Evolutionary conservation across 2,113 vertebrate genomes (phyloP).

Genomic region (Boleophthalmus pectinirostris): DNA sequence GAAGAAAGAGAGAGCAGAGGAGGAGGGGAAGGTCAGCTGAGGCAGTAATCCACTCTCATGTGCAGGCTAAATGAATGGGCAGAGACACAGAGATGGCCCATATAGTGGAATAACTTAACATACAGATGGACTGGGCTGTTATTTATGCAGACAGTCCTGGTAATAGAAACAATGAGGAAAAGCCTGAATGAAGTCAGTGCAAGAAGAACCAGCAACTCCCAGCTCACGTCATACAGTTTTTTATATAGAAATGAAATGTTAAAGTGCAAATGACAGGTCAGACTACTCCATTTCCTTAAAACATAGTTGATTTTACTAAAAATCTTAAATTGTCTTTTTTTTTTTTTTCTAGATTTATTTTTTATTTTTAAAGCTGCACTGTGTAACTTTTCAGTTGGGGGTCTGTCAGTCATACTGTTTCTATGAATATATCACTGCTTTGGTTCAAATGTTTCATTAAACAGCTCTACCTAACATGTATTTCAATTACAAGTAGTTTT

Average conservation of each 20-base stretch:
- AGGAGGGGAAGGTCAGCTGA: slow-evolving; percentile 53
- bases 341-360: too few species aligned
- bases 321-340: too few species aligned
- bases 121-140: slow-evolving; percentile 39
- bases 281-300: too few species aligned
- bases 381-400: too few species aligned
- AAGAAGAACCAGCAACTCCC: neutral
- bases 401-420: too few species aligned
- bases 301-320: too few species aligned
- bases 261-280: neutral
- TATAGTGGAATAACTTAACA: slow-evolving; percentile 64
- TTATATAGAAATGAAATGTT: slow-evolving; percentile 32
- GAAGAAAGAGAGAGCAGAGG: slow-evolving; percentile 46
- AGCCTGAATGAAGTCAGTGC: slow-evolving; percentile 14
- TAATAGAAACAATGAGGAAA: slow-evolving; percentile 40
- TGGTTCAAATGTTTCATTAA: too few species aligned
- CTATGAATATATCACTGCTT: too few species aligned
- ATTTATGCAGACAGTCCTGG: slow-evolving; percentile 38
- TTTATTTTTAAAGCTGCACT: too few species aligned
- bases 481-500: too few species aligned
- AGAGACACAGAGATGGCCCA: slow-evolving; percentile 39
- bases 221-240: slow-evolving; percentile 20
- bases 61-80: slow-evolving; percentile 51
- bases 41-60: slow-evolving; percentile 64
- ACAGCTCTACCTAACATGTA: too few species aligned